phyloP scores from a whole-genome alignment of 1,140 invertebrate genomes.

The Oscheius sp. region DNA sequence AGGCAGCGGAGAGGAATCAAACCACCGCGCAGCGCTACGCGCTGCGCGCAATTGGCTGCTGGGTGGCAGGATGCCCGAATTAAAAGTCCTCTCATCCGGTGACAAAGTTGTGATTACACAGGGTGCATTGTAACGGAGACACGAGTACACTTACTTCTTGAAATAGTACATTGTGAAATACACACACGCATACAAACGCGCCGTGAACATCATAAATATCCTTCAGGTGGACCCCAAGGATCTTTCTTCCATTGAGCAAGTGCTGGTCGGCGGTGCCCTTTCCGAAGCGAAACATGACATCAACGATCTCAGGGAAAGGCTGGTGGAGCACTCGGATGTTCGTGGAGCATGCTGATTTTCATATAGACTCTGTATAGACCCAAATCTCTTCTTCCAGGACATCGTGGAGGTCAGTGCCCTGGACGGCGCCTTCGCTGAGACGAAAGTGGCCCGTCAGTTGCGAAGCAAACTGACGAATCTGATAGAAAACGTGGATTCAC shows the following conservation, averaged over 20 bases:
- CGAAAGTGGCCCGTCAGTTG: conserved; percentile 47
- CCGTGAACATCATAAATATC: too few relatives aligned
- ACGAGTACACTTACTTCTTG: too few relatives aligned
- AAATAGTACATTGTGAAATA: too few relatives aligned
- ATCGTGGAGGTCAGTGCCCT: conserved; percentile 44
- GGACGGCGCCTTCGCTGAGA: conserved; percentile 45
- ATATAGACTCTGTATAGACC: conserved; percentile 5
- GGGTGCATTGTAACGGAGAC: too few relatives aligned
- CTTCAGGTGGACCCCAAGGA: conserved; percentile 42
- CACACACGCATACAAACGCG: too few relatives aligned
- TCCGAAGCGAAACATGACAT: conserved; percentile 49
- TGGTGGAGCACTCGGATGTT: conserved; percentile 49
- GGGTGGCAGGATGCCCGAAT: too few relatives aligned
- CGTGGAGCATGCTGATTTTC: too few relatives aligned
- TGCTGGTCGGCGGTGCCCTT: conserved; percentile 42
- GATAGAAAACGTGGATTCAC: conserved; percentile 46
- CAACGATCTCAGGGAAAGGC: conserved; percentile 46
- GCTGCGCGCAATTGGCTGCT: too few relatives aligned
- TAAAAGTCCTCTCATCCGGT: too few relatives aligned
- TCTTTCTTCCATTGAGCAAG: conserved; percentile 46
- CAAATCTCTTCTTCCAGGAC: conserved; percentile 33
- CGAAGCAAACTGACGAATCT: conserved; percentile 45
- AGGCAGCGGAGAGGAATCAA: too few relatives aligned
- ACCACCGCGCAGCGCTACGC: too few relatives aligned
- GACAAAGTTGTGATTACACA: too few relatives aligned